Percentiles rank a stretch among this genome's conserved stretches.
phyloP scores from a whole-genome alignment of 2,888 invertebrate species.

The Polyommatus iphigenia region DNA sequence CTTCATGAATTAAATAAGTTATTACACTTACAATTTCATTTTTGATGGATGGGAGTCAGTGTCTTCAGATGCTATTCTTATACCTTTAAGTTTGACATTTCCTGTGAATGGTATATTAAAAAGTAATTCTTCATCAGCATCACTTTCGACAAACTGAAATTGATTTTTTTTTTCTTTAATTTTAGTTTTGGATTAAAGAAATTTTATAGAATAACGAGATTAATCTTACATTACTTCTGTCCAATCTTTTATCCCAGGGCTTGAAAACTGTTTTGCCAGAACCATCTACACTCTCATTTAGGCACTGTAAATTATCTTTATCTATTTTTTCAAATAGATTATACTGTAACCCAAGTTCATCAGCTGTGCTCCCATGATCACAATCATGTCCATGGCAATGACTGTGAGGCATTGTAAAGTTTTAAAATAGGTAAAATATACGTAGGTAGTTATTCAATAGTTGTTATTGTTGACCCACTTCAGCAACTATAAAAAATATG shows the following conservation, averaged over 20 bases:
- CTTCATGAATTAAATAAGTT: no score
- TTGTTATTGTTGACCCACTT: background rate
- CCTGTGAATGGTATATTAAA: conserved; percentile 99
- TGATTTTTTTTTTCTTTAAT: background rate
- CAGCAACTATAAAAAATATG: background rate
- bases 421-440: background rate
- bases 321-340: conserved; percentile 95
- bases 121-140: conserved; percentile 96
- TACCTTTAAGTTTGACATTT: conserved; percentile 96
- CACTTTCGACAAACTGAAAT: conserved; percentile 94
- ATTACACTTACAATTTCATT: conserved; percentile 88
- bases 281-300: conserved; percentile 93
- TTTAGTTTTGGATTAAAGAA: conserved; percentile 5
- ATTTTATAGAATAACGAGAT: background rate
- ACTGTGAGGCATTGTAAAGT: conserved; percentile 75
- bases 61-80: conserved; percentile 95
- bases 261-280: conserved; percentile 95
- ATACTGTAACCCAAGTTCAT: conserved; percentile 88
- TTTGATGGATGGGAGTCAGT: conserved; percentile 91
- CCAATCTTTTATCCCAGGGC: conserved; percentile 92
- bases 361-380: conserved; percentile 81
- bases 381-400: conserved; percentile 83
- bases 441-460: background rate
- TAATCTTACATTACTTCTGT: conserved; percentile 84
- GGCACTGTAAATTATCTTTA: conserved; percentile 90